Conservation (phyloP, 2,888 invertebrate species). For the Agrochola litura region DNA sequence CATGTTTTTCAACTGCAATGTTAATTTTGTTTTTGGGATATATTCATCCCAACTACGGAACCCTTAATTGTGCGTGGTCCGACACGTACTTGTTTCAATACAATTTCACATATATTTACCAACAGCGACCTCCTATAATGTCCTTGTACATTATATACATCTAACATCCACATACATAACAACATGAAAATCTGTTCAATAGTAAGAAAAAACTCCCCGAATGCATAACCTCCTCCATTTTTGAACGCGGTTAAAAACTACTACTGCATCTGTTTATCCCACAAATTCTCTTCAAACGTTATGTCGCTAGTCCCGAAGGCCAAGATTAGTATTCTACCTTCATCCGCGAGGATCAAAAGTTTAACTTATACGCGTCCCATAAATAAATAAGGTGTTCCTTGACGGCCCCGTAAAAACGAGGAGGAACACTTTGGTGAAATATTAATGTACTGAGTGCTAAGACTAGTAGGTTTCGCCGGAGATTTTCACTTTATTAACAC, state of each 20-base stretch:
- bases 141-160: no score
- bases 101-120: no score
- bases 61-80: no score
- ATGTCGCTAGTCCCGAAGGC: constrained; percentile 6
- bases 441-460: constrained; percentile 48
- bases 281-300: neutral
- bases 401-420: constrained; percentile 56
- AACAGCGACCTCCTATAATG: no score
- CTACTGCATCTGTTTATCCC: neutral
- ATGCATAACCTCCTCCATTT: no score
- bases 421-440: constrained; percentile 50
- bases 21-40: no score
- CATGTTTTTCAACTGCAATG: no score
- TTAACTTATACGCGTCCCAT: constrained; percentile 61
- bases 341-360: constrained; percentile 62
- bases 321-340: constrained; percentile 57
- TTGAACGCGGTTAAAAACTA: no score
- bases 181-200: neutral
- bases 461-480: constrained; percentile 15
- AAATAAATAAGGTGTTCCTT: constrained; percentile 59
- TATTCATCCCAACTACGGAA: no score
- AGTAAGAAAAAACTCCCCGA: neutral
- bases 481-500: constrained; percentile 45
- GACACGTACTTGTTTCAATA: no score
- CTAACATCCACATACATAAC: neutral